Evolutionary conservation across 2,113 vertebrate genomes (phyloP).

Genomic region (Bucco capensis): DNA sequence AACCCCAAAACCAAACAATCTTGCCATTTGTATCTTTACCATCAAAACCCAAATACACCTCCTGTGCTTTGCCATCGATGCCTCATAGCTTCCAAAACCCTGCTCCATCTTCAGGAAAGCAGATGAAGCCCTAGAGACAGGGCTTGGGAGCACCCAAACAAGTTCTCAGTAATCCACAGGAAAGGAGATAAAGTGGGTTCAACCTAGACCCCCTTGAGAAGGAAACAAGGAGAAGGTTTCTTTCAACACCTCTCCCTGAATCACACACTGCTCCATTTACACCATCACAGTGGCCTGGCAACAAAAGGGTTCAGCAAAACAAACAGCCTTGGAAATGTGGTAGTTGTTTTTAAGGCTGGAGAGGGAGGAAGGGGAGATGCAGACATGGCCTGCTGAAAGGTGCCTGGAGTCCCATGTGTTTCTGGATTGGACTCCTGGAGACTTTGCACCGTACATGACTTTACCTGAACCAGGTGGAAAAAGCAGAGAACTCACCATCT

Average conservation of each 20-base stretch:
- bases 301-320: background rate
- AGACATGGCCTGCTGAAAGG: background rate
- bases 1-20: too few species aligned
- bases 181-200: background rate
- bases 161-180: background rate
- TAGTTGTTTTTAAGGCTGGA: background rate
- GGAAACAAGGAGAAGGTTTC: background rate
- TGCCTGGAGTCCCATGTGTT: background rate
- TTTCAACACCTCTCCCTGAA: background rate
- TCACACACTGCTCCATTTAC: background rate
- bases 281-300: background rate
- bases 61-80: background rate
- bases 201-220: background rate
- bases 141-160: background rate
- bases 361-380: background rate
- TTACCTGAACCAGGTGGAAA: background rate
- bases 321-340: background rate
- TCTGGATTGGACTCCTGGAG: background rate
- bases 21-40: background rate
- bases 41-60: constrained; percentile 1
- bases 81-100: background rate
- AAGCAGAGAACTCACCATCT: background rate
- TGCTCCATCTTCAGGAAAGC: background rate
- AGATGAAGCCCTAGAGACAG: background rate
- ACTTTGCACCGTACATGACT: background rate